phyloP scores from a whole-genome alignment of 2,113 vertebrate genomes.

The Brachyhypopomus occidentalis region DNA sequence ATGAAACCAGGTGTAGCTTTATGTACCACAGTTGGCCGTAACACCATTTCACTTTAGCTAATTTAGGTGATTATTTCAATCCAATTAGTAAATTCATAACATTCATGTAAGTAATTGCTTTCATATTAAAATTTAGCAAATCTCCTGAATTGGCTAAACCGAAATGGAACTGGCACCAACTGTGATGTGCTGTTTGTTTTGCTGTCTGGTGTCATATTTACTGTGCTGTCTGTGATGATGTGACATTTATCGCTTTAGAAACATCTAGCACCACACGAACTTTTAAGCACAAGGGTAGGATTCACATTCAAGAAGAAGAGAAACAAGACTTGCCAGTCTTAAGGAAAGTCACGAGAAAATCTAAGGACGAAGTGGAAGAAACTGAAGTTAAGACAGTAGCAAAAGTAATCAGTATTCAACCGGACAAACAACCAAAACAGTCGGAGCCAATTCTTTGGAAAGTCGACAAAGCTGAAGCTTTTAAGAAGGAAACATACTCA shows the following conservation, averaged over 20 bases:
- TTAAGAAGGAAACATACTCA: slow-evolving; percentile 38
- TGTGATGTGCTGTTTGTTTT: slow-evolving; percentile 39
- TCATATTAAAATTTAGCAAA: not conserved
- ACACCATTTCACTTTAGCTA: not conserved
- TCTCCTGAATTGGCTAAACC: not conserved
- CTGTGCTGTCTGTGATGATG: slow-evolving; percentile 56
- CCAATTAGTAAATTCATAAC: not conserved
- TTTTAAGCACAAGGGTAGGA: slow-evolving; percentile 75
- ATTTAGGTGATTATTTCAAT: not conserved
- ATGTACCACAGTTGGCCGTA: slow-evolving; percentile 1
- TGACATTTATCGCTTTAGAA: slow-evolving; percentile 72
- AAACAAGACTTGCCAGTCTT: slow-evolving; percentile 60
- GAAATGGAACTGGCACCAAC: slow-evolving; percentile 10
- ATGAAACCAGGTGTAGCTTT: not conserved
- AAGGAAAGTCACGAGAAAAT: slow-evolving; percentile 63
- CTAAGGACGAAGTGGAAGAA: slow-evolving; percentile 64
- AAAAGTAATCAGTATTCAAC: slow-evolving; percentile 61
- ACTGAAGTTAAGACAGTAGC: slow-evolving; percentile 66
- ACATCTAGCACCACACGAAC: slow-evolving; percentile 65
- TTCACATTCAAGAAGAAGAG: slow-evolving; percentile 67
- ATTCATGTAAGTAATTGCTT: not conserved
- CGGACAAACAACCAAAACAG: slow-evolving; percentile 60
- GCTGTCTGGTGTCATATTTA: slow-evolving; percentile 45
- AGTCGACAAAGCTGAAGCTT: slow-evolving; percentile 44
- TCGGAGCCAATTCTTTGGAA: slow-evolving; percentile 58